Percentiles rank a stretch among this genome's conserved stretches.
These are phyloP conservation scores for Tenualosa thibaudeaui DNA, from an alignment of 2,797 vertebrate species.

Conservation along the genomic window DNA sequence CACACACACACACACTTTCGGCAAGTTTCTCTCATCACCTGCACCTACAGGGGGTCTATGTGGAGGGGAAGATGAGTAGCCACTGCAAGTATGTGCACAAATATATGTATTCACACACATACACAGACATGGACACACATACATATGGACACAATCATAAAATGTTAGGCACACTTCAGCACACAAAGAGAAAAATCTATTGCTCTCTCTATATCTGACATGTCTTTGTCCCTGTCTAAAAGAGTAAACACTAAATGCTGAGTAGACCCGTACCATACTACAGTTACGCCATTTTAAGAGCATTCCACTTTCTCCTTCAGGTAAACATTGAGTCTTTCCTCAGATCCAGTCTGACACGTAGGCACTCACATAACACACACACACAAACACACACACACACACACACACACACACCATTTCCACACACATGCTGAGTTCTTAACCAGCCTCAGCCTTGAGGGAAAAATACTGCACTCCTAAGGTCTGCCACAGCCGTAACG, in stretches of 20 bases:
- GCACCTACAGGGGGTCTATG: background rate
- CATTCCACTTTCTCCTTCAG: too few relatives aligned
- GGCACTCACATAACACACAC: background rate
- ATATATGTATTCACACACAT: background rate
- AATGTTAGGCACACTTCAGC: too few relatives aligned
- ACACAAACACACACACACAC: background rate
- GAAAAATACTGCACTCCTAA: background rate
- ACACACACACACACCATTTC: background rate
- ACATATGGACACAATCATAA: background rate
- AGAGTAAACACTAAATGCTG: background rate
- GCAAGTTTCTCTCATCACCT: slow-evolving; percentile 18
- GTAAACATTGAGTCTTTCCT: too few relatives aligned
- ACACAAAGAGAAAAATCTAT: background rate
- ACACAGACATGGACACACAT: background rate
- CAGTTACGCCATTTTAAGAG: too few relatives aligned
- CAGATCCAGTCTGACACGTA: background rate
- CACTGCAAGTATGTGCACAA: background rate
- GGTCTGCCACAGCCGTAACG: background rate
- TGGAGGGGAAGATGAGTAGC: background rate
- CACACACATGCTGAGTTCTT: background rate
- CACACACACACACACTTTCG: background rate
- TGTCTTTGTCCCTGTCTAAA: background rate
- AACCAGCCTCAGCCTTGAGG: background rate
- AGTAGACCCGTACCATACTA: too few relatives aligned
- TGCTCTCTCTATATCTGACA: too few relatives aligned